Conservation (phyloP, 2,888 invertebrate species). For the Nephrotoma appendiculata region DNA sequence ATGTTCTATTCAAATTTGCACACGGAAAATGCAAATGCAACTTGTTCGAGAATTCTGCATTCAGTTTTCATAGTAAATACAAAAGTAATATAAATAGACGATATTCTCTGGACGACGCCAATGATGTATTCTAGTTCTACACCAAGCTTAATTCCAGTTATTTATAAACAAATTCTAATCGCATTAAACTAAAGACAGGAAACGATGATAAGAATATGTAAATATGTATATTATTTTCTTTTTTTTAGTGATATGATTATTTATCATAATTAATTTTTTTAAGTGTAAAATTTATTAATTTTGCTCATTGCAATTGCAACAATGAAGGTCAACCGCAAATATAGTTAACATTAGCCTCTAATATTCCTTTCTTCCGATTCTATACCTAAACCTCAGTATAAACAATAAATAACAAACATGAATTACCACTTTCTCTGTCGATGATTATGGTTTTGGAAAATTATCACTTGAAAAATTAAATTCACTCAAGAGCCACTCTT, state of each 20-base stretch:
- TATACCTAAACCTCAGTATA: neutral
- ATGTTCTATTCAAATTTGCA: no score
- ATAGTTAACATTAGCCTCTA: neutral
- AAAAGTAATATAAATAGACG: no score
- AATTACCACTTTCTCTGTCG: neutral
- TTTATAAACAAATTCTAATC: neutral
- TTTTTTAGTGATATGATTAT: neutral
- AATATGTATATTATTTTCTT: neutral
- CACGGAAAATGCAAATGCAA: no score
- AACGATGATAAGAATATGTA: neutral
- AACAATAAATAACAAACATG: neutral
- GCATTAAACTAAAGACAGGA: neutral
- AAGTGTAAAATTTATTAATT: neutral
- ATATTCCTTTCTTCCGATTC: neutral
- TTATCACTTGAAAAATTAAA: neutral
- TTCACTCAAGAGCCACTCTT: neutral
- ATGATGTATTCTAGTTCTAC: no score
- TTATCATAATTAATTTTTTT: neutral
- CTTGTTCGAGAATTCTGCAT: no score
- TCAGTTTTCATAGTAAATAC: no score
- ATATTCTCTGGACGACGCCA: no score
- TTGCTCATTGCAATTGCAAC: neutral
- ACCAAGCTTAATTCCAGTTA: neutral
- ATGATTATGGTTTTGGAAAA: neutral
- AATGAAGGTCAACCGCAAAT: neutral